Evolutionary conservation across 1,140 invertebrate genomes (phyloP), one percentile per base, ranked within the genome.

Genomic region (Euwallacea fornicatus): DNA sequence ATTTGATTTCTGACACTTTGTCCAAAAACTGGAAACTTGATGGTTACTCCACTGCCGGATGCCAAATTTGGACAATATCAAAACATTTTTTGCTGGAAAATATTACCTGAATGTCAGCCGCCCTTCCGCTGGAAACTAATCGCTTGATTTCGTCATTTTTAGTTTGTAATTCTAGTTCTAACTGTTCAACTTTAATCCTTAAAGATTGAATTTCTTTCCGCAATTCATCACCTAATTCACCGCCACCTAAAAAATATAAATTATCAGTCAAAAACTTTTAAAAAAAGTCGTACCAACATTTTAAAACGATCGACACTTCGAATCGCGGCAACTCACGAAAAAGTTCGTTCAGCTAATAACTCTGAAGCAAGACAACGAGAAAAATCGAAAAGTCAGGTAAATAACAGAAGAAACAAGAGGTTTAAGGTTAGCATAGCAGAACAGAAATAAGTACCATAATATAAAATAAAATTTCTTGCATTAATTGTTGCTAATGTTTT

Each of bases 111-210:
- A 76, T 53, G 58, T 80, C 79, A 16, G 73, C 58, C 16, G 67
- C 66, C 74, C 77, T 76, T 7, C 76, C 76, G 13, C 75, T 74
- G 10, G 71, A 67, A 10, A 55, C 59, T 13, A 80, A 11, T 82
- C 85, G 85, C 76, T 89, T 88, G 6, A 93, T 82, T 81, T 94
- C 92, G 60, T 92, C 91, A 77, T 93, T 92, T 84, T 93, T 92
- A 70, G 86, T 86, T 76, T 90, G 89, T 42, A 93, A 78, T 79
- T 93, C 91, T 13, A 86, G 84, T 79, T 94, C 92, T 21, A 93
- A 81, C 74, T 88, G 88, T 76, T 93, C 92, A 10, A 93, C 87
- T 78, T 90, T 86, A 74, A 90, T 85, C 76, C 92, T 84, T 55
- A 94, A 81, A 15, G 88, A 86, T 76, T 89, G 85, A 33, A 86